Conservation (phyloP, 2,113 vertebrate genomes). For the Toxotes jaculatrix region DNA sequence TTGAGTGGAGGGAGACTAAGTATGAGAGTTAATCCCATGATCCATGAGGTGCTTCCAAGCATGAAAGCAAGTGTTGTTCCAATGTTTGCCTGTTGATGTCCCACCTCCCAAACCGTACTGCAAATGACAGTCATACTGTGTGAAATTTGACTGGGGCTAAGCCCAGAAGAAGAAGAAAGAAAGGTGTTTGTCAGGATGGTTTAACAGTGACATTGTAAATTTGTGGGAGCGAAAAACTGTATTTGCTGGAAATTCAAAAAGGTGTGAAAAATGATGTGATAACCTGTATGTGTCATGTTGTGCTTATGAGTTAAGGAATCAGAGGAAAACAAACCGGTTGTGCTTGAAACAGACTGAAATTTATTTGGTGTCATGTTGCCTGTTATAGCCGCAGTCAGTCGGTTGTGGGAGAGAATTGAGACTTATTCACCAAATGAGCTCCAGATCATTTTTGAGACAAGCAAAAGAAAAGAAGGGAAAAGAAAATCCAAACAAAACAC, state of each 20-base stretch:
- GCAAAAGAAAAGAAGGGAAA: background rate
- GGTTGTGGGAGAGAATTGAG: background rate
- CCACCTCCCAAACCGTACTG: background rate
- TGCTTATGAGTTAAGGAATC: background rate
- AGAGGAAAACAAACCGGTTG: background rate
- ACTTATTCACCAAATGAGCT: slow-evolving; percentile 1
- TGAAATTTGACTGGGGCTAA: background rate
- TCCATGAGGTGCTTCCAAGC: background rate
- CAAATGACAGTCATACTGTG: background rate
- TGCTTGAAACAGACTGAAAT: background rate
- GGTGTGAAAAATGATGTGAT: background rate
- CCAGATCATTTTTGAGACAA: slow-evolving; percentile 11
- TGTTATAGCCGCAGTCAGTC: background rate
- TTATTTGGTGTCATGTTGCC: background rate
- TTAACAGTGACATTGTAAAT: background rate
- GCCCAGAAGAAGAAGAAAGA: background rate
- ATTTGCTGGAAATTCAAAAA: background rate
- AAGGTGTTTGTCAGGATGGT: background rate
- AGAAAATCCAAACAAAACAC: slow-evolving; percentile 8
- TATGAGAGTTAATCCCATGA: background rate
- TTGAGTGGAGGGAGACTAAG: too few relatives aligned
- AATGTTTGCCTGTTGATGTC: slow-evolving; percentile 1
- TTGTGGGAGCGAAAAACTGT: background rate
- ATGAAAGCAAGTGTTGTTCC: background rate
- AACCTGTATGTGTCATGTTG: background rate